Evolutionary conservation across 2,888 invertebrate genomes (phyloP), one percentile per base, ranked within the genome.

Genomic region (Pachycephus smyrnensis): DNA sequence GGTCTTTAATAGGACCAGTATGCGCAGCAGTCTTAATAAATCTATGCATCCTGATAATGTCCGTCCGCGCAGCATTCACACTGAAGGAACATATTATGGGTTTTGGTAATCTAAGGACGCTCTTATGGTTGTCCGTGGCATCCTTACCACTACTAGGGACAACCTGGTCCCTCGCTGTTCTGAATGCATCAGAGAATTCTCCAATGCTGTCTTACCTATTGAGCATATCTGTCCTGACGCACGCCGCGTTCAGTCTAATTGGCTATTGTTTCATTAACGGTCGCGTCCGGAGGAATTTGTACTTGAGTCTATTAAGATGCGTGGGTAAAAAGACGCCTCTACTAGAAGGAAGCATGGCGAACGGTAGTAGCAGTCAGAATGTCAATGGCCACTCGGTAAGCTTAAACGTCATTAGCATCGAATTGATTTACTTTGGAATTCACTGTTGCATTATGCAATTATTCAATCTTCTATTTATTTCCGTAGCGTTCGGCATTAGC

Each of bases 1-100:
- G 98, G 98, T 97, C 98, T 93, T 94, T 98, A 87, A 97, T 98
- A 84, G 97, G 97, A 4, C 98, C 99, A 11, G 96, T 98, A 40
- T 96, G 95, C 55, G 94, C 95, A 80, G 94, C 96, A 88, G 96
- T 97, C 0, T 92, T 95, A 37, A 94, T 96, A 9, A 97, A 97
- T 88, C 93, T 98, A 6, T 93, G 95, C 37, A 95, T 97, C 82
- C 94, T 98, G 30, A 94, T 97, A 23, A 94, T 98, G 81, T 97
- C 98, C 55, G 95, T 98, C 4, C 94, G 96, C 82, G 98, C 98
- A 0, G 98, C 98, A 36, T 98, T 98, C 89, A 97, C 97, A 1
- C 93, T 98, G 1, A 95, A 98, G 89, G 97, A 97, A 86, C 97
- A 97, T 88, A 96, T 98, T 35, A 94, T 97, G 81, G 98, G 98